A percentile compares a stretch with the other conserved stretches of the same genome.
Evolutionary conservation across 2,888 invertebrate species (phyloP).

Genomic region (Epinotia bilunana): DNA sequence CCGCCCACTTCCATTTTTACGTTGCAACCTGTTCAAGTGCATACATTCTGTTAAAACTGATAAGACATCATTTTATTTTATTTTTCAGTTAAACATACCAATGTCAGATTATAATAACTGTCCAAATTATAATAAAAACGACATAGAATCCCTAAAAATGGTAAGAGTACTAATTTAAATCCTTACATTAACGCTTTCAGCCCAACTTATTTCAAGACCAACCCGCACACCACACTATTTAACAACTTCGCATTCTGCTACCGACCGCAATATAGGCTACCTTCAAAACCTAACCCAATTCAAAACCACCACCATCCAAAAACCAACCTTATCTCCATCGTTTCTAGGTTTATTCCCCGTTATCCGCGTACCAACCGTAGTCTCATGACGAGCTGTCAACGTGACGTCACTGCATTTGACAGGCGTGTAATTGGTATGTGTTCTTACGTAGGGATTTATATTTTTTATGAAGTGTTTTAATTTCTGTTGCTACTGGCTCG

Average conservation of each 20-base stretch:
- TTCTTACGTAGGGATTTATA: constrained; percentile 37
- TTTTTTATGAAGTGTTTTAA: constrained; percentile 36
- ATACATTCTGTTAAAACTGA: no score
- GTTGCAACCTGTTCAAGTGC: no score
- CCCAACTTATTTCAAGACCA: not conserved
- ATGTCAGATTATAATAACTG: no score
- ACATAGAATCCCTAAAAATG: no score
- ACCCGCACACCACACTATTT: not conserved
- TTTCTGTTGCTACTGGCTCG: constrained; percentile 6
- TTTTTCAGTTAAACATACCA: no score
- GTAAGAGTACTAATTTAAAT: no score
- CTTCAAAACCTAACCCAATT: constrained; percentile 30
- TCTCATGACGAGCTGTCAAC: constrained; percentile 30
- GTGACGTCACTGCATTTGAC: constrained; percentile 38
- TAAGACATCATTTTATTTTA: no score
- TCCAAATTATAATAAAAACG: no score
- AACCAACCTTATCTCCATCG: not conserved
- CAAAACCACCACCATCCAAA: not conserved
- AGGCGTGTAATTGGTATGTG: constrained; percentile 42
- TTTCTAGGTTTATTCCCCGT: not conserved
- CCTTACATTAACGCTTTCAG: no score
- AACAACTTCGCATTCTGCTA: constrained; percentile 14
- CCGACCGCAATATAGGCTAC: constrained; percentile 11
- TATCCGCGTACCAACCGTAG: not conserved
- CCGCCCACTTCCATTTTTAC: no score